Evolutionary conservation across 2,888 invertebrate genomes (phyloP).

Genomic region (Fragum fragum): DNA sequence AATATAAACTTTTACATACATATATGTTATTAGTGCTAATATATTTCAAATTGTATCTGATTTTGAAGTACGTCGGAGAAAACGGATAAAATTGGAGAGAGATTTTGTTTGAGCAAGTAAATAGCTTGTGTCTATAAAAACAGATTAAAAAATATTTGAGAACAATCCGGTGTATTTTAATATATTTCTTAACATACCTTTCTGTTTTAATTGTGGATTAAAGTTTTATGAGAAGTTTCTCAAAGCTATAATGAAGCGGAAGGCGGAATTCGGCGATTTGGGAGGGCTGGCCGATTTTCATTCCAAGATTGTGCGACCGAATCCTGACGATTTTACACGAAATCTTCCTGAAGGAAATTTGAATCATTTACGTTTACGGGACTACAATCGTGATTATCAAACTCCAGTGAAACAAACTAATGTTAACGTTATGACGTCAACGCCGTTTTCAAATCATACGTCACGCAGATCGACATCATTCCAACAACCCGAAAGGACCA

Average conservation of each 20-base stretch:
- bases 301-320: not conserved
- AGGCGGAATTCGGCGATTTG: not conserved
- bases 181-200: not conserved
- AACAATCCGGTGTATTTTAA: too few species aligned
- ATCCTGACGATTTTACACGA: not conserved
- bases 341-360: not conserved
- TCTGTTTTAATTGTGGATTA: not conserved
- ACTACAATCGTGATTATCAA: not conserved
- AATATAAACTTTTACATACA: not conserved
- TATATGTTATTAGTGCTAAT: too few species aligned
- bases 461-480: not conserved
- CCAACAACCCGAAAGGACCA: not conserved
- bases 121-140: too few species aligned
- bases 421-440: constrained; percentile 9
- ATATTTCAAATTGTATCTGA: too few species aligned
- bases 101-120: too few species aligned
- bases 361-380: not conserved
- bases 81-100: too few species aligned
- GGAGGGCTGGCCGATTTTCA: not conserved
- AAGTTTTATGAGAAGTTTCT: constrained; percentile 6
- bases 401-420: not conserved
- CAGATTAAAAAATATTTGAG: too few species aligned
- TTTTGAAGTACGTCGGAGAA: too few species aligned
- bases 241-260: constrained; percentile 24
- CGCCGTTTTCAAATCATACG: constrained; percentile 8